phyloP scores from a whole-genome alignment of 64 coral and sea anemone genomes.

The Pocillopora verrucosa region DNA sequence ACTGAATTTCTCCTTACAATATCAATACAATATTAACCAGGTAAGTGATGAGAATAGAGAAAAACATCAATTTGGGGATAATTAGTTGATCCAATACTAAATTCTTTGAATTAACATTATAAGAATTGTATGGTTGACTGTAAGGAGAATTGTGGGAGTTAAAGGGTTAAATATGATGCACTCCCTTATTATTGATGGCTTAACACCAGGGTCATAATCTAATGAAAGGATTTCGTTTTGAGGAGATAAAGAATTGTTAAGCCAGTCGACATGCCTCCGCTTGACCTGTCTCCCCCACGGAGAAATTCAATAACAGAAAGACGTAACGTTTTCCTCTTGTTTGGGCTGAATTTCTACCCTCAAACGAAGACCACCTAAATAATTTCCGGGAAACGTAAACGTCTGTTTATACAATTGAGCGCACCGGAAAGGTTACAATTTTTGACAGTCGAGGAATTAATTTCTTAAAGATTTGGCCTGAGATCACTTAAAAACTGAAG shows the following conservation, averaged over 20 bases:
- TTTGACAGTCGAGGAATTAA: conserved; percentile 28
- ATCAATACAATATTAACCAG: no score
- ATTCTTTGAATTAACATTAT: no score
- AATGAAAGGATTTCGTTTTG: conserved; percentile 23
- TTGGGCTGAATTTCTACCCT: neutral
- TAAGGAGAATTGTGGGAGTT: neutral
- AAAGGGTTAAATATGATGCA: neutral
- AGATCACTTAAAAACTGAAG: conserved; percentile 10
- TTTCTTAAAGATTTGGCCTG: conserved; percentile 7
- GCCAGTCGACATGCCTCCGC: neutral
- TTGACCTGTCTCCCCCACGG: neutral
- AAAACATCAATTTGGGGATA: no score
- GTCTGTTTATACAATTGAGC: neutral
- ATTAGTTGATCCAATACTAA: no score
- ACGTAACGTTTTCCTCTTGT: neutral
- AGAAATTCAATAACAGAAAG: neutral
- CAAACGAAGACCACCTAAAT: neutral
- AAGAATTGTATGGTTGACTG: no score
- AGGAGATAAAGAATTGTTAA: conserved; percentile 7
- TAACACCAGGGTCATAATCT: conserved; percentile 19
- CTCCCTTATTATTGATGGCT: neutral
- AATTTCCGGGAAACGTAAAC: neutral
- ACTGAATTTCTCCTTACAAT: no score
- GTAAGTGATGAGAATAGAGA: no score
- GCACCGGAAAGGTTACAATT: conserved; percentile 19